Evolutionary conservation across 1,140 invertebrate genomes (phyloP), one percentile per base, ranked within the genome.

Genomic region (Lucilia cuprina): DNA sequence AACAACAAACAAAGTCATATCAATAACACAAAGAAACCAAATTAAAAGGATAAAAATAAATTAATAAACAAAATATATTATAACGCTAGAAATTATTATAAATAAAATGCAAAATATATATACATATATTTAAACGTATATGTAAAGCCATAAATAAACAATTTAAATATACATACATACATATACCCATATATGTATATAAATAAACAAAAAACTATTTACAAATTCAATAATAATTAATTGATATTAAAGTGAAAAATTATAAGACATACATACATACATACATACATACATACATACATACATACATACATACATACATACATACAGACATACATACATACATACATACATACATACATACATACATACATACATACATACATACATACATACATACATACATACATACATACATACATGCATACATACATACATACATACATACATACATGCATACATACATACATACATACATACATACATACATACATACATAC

Each of bases 51-150:
- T 7, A 55, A 55, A 55, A 55, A 55, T 55, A 55, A 41, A 41
- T 55, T 55, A 55, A 13, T 12, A 55, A 55, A 55, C 50, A 55
- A 55, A 55, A 41, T 41, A 8, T n/a, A 30, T 83, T 74, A 83
- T 83, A 83, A 25, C 49, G 70, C 41, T 70, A 74, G 47, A 35
- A 83, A 83, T 83, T 83, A 83, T 21, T 21, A 21, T 21, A 47
- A 65, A 74, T 41, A 47, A 65, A 74, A 74, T 74, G 82, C 74
- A 83, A 74, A 30, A 30, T n/a, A n/a, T n/a, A 30, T 2, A 70
- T 25, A 47, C 17, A 83, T 41, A 41, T 41, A 74, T 74, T 74
- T 25, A 74, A 74, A 74, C 49, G 34, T 41, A 10, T 41, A 41
- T 41, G 41, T 41, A 41, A 7, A 41, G 5, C 41, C 7, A 10